Base-by-base conservation (phyloP, 1,140 invertebrate species). In the Bradysia coprophila region DNA sequence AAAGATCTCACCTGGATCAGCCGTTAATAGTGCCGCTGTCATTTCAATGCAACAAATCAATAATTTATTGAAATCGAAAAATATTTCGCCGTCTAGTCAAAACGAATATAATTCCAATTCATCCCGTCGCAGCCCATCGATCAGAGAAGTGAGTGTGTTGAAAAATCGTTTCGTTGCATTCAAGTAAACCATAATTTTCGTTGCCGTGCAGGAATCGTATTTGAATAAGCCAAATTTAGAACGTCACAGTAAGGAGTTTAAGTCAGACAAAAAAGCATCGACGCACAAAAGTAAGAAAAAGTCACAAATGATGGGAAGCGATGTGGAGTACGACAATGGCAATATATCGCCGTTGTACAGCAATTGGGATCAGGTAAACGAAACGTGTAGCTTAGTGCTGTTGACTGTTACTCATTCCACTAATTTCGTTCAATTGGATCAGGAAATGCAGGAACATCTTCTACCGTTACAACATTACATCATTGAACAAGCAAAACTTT, bases 391-490 rank as follows among this genome's bases (percentile, higher is more conserved):
- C n/a, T n/a, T n/a, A n/a, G n/a, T n/a, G n/a, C n/a, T n/a, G n/a
- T n/a, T 16, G 4, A 3, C 32, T 9, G 18, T 34, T 34, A 3
- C n/a, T 34, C 32, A 34, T 5, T 34, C 3, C 24, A 28, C 6
- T 13, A 28, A 28, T 20, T 38, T 18, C 18, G 18, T 38, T 4
- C 36, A 6, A 38, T 50, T 18, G 68, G n/a, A n/a, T 44, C 52
- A 64, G 49, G 71, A 72, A 49, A 68, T 72, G 62, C 71, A 75
- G 38, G 68, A 75, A 49, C 81, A 88, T 57, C 61, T 88, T 38
- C 57, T 88, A 50, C 84, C 85, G 3, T 63, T 91, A 41, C 85
- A 89, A 54, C 80, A 89, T 58, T 90, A 89, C 53, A 84, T 91
- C 40, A 67, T 90, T 47, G 84, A 90, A 56, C 81, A 90, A 65